Evolutionary conservation across 2,888 invertebrate species (phyloP).

Genomic region (Hipparchia semele): DNA sequence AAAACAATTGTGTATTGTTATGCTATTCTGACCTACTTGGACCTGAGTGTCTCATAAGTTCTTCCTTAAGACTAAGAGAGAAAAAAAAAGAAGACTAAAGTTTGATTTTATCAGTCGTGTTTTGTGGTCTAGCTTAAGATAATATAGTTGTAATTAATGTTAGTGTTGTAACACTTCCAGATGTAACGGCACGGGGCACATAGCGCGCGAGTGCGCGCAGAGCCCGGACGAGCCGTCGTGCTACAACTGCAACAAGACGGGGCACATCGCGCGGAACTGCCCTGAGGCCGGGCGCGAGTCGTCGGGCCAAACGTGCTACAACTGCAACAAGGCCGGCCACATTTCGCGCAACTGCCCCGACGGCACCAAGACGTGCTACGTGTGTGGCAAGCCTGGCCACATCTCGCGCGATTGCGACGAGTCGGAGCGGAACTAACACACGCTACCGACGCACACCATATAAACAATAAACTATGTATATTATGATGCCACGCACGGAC

Average conservation of each 20-base stretch:
- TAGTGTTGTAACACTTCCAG: conserved; percentile 71
- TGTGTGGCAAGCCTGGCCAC: conserved; percentile 95
- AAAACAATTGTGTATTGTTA: too few relatives aligned
- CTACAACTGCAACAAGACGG: conserved; percentile 97
- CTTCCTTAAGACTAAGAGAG: too few relatives aligned
- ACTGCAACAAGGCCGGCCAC: conserved; percentile 97
- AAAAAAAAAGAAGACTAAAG: too few relatives aligned
- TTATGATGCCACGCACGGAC: conserved; percentile 81
- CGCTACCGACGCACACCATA: conserved; percentile 49
- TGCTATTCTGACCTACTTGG: too few relatives aligned
- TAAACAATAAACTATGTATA: conserved; percentile 72
- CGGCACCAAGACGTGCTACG: conserved; percentile 95
- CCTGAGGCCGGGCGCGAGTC: conserved; percentile 88
- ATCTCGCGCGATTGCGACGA: conserved; percentile 95
- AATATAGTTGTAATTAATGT: background rate
- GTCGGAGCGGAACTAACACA: conserved; percentile 85
- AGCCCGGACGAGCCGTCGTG: conserved; percentile 92
- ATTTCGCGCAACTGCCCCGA: conserved; percentile 94
- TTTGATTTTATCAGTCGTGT: too few relatives aligned
- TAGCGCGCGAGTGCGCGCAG: conserved; percentile 96
- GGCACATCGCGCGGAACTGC: conserved; percentile 95
- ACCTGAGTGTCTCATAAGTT: too few relatives aligned
- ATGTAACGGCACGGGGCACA: conserved; percentile 96
- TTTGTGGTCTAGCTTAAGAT: too few relatives aligned
- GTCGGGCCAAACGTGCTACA: conserved; percentile 93